Conservation (phyloP, 1,140 invertebrate genomes). For the Rhizoglyphus robini region DNA sequence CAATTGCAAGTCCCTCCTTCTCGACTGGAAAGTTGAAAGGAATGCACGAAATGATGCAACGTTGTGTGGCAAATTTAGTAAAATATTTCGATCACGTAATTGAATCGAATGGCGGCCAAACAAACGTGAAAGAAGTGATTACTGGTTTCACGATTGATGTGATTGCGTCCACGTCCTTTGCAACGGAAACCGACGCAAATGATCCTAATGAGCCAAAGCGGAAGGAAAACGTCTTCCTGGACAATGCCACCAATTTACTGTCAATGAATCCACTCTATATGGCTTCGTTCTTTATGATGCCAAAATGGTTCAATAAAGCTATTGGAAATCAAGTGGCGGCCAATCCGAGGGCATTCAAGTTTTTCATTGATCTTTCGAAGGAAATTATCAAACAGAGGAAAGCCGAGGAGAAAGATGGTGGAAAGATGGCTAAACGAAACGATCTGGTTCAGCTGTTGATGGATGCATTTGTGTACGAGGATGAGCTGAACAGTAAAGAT, state of each 20-base stretch:
- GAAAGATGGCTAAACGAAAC: neutral
- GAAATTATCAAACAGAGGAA: neutral
- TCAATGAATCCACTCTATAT: no score
- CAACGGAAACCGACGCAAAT: neutral
- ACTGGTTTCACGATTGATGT: no score
- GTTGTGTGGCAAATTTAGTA: constrained; percentile 1
- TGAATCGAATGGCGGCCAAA: neutral
- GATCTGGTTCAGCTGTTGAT: neutral
- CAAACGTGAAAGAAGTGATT: neutral
- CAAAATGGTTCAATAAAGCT: no score
- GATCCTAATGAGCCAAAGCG: neutral
- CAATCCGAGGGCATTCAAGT: neutral
- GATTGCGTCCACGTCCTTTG: neutral
- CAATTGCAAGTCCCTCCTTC: no score
- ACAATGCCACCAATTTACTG: neutral
- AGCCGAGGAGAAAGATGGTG: neutral
- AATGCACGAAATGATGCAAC: constrained; percentile 31
- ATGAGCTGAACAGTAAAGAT: no score
- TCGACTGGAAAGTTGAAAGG: constrained; percentile 46
- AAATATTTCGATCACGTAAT: neutral
- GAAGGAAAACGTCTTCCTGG: neutral
- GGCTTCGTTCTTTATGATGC: neutral
- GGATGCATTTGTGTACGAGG: neutral
- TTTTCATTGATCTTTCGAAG: neutral
- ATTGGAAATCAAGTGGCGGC: neutral